Evolutionary conservation across 2,797 vertebrate species (phyloP).

Genomic region (Otus scops): DNA sequence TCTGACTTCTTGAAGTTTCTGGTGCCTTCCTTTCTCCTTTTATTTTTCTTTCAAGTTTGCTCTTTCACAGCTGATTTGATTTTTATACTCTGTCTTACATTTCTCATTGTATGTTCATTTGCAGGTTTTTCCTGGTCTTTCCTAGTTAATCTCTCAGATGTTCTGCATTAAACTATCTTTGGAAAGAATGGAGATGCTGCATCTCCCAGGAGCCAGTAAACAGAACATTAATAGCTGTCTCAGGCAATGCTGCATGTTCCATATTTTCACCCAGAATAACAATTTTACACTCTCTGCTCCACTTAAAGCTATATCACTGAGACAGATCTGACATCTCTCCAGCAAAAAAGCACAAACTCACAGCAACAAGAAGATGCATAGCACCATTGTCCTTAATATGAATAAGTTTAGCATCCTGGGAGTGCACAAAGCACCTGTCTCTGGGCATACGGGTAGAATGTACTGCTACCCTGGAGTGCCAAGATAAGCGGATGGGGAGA

Average conservation of each 20-base stretch:
- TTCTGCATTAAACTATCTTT: neutral
- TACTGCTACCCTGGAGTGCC: neutral
- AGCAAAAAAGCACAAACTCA: neutral
- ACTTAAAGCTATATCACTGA: neutral
- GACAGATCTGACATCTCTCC: neutral
- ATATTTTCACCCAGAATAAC: conserved; percentile 32
- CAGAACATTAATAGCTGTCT: neutral
- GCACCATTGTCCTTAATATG: neutral
- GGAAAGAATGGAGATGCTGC: neutral
- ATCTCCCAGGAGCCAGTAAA: neutral
- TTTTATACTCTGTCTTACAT: neutral
- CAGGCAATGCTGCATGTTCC: neutral
- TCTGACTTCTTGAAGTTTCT: neutral
- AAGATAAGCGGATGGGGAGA: neutral
- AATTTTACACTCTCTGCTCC: neutral
- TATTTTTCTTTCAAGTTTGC: neutral
- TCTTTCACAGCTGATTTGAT: neutral
- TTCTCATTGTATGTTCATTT: neutral
- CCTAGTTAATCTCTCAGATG: neutral
- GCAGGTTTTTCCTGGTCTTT: neutral
- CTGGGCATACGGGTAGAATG: neutral
- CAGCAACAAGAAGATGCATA: neutral
- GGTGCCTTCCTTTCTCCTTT: neutral
- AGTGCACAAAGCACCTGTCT: neutral
- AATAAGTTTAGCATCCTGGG: neutral